Base-by-base conservation (phyloP, 2,888 invertebrate genomes). In the Antheraea assamensis region DNA sequence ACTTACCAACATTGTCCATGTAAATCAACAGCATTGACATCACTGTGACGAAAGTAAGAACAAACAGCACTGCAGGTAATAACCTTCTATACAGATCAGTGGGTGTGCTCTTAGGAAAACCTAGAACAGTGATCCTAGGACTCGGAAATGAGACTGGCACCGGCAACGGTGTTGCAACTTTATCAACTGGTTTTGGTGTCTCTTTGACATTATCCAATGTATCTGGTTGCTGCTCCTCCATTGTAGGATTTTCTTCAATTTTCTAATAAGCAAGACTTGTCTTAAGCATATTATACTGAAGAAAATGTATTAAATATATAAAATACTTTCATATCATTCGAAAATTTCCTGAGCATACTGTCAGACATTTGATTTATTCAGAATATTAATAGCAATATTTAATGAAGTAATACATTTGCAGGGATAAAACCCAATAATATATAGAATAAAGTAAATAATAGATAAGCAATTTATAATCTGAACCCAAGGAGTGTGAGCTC, bases 1-100 rank as follows among this genome's bases (percentile, higher is more conserved):
- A 85, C 93, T 95, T 90, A 97, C 97, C 97, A 91, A 96, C 97
- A 81, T 97, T 97, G 88, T 97, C 97, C 96, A 97, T 97, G 89
- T 97, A 97, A 79, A 97, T 95, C 70, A 97, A 95, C 78, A 97
- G 95, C 84, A 97, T 95, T 19, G 97, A 96, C 96, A 97, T 97
- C 49, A 97, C 97, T 49, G 97, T 97, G 75, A 97, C 97, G 92
- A 97, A 97, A 17, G 97, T 97, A 76, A 97, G 93, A 78, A 97
- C 95, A 91, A 97, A 97, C 78, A 97, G 92, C 71, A 96, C 96
- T 52, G 97, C 96, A 0, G 97, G 97, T 83, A 97, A 88, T 75
- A 97, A 90, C 78, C 92, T 89, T 73, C 95, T 86, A 75, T 93
- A 95, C 76, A 94, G 74, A 35, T 95, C 94, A 83, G 92, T 93